Evolutionary conservation across 1,140 invertebrate genomes (phyloP).

Genomic region (Drosophila subpulchrella): DNA sequence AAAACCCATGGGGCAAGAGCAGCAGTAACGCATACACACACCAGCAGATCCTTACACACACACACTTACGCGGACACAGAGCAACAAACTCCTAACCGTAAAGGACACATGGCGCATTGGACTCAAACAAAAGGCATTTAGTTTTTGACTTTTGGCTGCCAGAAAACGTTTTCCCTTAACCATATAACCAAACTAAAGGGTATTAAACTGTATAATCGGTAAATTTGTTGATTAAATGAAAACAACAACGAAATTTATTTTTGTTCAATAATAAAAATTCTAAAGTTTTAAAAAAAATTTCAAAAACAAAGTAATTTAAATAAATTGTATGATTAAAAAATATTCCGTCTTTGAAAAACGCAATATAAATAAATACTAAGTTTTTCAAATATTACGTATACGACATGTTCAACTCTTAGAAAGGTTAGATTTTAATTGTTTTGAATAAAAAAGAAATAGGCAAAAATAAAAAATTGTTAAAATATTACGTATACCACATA

Average conservation of each 20-base stretch:
- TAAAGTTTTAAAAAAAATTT: not conserved
- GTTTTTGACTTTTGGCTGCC: constrained; percentile 69
- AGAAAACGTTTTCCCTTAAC: constrained; percentile 19
- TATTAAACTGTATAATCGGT: not conserved
- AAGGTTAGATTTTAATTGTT: no score
- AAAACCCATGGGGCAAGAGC: constrained; percentile 24
- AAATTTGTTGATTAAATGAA: not conserved
- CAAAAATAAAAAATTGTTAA: no score
- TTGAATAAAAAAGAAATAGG: no score
- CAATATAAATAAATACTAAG: no score
- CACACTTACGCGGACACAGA: constrained; percentile 30
- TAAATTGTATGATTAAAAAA: no score
- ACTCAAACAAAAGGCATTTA: constrained; percentile 76
- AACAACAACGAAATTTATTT: no score
- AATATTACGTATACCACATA: no score
- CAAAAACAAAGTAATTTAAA: no score
- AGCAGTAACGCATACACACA: constrained; percentile 31
- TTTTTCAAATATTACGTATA: no score
- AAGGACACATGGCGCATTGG: constrained; percentile 72
- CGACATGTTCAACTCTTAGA: no score
- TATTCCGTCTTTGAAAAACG: no score
- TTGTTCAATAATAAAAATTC: no score
- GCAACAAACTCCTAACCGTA: constrained; percentile 42
- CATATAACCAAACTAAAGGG: not conserved
- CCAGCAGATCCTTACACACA: constrained; percentile 24